Conservation (phyloP, 2,797 vertebrate species). For the Poecilia gillii region DNA sequence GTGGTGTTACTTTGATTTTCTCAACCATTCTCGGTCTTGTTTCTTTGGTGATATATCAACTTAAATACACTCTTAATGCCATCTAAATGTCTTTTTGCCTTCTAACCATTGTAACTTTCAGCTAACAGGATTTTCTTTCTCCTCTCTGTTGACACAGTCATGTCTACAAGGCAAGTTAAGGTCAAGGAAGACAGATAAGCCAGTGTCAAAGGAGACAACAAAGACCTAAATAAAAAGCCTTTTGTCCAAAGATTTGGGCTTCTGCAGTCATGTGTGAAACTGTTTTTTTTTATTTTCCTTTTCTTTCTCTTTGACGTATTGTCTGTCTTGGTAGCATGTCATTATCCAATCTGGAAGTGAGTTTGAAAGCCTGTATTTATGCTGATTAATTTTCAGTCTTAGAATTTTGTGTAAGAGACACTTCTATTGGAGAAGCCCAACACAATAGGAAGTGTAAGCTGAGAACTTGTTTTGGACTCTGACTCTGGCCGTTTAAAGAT, state of each 20-base stretch:
- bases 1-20: not conserved
- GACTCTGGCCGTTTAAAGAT: conserved; percentile 35
- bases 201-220: conserved; percentile 69
- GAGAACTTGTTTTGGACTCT: conserved; percentile 34
- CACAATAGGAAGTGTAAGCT: conserved; percentile 30
- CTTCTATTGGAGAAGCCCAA: conserved; percentile 9
- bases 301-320: conserved; percentile 30
- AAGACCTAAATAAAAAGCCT: conserved; percentile 67
- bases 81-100: conserved; percentile 19
- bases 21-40: not conserved
- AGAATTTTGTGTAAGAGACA: conserved; percentile 31
- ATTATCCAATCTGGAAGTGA: conserved; percentile 25
- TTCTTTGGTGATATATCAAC: conserved; percentile 18
- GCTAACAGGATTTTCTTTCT: conserved; percentile 59
- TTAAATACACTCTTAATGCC: conserved; percentile 12
- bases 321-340: conserved; percentile 19
- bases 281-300: conserved; percentile 24
- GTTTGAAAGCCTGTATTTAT: conserved; percentile 20
- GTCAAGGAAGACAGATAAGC: conserved; percentile 74
- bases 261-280: conserved; percentile 36
- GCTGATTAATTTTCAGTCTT: conserved; percentile 36
- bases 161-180: conserved; percentile 77
- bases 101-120: conserved; percentile 19
- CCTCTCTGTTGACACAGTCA: conserved; percentile 71
- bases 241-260: conserved; percentile 68